Evolutionary conservation across 1,140 invertebrate genomes (phyloP).

Genomic region (Drosophila oshimai): DNA sequence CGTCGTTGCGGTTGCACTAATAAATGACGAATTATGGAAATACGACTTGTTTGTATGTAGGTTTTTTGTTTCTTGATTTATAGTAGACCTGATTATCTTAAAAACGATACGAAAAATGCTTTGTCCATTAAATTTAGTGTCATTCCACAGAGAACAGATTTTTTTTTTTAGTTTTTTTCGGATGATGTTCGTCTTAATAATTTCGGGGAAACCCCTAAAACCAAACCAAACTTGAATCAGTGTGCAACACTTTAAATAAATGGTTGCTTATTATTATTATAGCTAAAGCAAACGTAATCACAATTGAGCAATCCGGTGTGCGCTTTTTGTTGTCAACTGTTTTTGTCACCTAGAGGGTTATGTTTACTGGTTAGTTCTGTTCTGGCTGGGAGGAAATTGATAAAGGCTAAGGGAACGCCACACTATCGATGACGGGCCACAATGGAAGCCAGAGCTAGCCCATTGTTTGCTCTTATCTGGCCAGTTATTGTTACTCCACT

Average conservation of each 20-base stretch:
- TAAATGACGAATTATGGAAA: no score
- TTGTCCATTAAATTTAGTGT: no score
- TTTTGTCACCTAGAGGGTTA: not conserved
- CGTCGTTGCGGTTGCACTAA: no score
- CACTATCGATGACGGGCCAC: slow-evolving; percentile 43
- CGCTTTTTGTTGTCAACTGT: slow-evolving; percentile 23
- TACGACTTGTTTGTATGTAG: no score
- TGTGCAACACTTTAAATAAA: not conserved
- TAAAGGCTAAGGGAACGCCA: slow-evolving; percentile 15
- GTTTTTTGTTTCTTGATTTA: no score
- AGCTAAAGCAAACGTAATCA: not conserved
- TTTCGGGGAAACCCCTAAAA: no score
- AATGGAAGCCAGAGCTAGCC: not conserved
- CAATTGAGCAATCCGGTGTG: not conserved
- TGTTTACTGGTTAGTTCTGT: not conserved
- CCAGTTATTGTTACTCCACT: slow-evolving; percentile 38
- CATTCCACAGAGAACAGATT: no score
- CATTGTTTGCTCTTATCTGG: slow-evolving; percentile 42
- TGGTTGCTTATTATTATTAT: not conserved
- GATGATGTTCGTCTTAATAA: no score
- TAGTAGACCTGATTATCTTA: no score
- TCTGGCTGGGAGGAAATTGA: slow-evolving; percentile 1
- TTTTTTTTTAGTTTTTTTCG: no score
- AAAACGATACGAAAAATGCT: no score
- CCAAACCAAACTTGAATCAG: no score